Conservation (phyloP, 2,888 invertebrate species). For the Lobophora halterata region DNA sequence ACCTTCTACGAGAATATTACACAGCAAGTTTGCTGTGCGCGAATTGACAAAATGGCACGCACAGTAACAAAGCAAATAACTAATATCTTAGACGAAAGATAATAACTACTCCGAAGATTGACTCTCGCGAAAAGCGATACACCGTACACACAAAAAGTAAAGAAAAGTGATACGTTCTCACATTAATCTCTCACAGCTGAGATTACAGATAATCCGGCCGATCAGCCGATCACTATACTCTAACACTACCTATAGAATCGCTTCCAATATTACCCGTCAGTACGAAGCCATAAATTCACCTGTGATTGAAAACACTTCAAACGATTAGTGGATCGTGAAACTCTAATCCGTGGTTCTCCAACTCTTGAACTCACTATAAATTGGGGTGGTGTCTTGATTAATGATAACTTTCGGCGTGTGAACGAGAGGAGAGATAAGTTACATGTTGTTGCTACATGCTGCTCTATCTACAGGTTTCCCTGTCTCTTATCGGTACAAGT, state of each 20-base stretch:
- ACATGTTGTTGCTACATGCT: not conserved
- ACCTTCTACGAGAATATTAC: no score
- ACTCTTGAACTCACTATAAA: conserved; percentile 41
- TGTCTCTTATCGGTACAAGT: no score
- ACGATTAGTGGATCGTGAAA: conserved; percentile 39
- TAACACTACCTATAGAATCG: conserved; percentile 4
- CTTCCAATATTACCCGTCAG: conserved; percentile 21
- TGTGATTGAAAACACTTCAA: conserved; percentile 35
- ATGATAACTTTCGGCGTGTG: conserved; percentile 26
- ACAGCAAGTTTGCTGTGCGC: no score
- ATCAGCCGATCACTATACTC: not conserved
- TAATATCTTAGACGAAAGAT: no score
- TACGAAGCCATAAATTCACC: conserved; percentile 32
- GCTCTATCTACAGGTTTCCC: no score
- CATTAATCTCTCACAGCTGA: conserved; percentile 13
- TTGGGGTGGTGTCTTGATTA: conserved; percentile 48
- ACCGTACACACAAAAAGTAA: no score
- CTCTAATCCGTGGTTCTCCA: conserved; percentile 12
- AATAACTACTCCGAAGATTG: conserved; percentile 3
- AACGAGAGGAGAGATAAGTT: conserved; percentile 1
- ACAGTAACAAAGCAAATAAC: no score
- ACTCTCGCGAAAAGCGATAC: conserved; percentile 5
- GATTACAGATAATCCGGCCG: conserved; percentile 11
- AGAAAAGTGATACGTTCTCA: conserved; percentile 7
- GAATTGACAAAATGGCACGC: no score